Conservation (phyloP, 1,140 invertebrate genomes). For the Aphidius ervi region DNA sequence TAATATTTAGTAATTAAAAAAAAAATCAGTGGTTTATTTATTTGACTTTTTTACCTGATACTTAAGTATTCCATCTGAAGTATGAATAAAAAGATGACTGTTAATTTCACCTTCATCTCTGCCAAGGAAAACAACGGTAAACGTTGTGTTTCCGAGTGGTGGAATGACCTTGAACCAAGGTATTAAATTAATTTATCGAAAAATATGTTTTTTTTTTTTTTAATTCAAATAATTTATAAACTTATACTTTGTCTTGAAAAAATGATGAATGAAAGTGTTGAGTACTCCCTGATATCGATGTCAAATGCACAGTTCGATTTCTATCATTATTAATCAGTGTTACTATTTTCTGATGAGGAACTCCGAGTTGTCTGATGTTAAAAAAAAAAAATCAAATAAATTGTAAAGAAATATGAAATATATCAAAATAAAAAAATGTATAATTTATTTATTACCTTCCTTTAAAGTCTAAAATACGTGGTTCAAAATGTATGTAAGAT, state of each 20-base stretch:
- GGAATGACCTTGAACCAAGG: constrained; percentile 66
- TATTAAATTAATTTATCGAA: constrained; percentile 81
- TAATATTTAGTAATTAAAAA: too few species aligned
- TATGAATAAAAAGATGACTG: constrained; percentile 88
- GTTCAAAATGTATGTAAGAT: constrained; percentile 44
- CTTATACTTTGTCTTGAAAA: constrained; percentile 79
- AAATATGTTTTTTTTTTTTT: constrained; percentile 64
- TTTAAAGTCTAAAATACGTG: constrained; percentile 47
- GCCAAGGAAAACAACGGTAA: constrained; percentile 92
- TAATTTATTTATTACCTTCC: constrained; percentile 36
- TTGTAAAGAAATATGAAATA: constrained; percentile 5
- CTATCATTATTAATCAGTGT: constrained; percentile 74
- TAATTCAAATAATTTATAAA: not conserved
- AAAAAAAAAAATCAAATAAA: constrained; percentile 16
- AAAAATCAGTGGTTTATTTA: too few species aligned
- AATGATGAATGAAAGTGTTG: constrained; percentile 89
- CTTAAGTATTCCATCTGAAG: constrained; percentile 81
- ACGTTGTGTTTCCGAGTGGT: constrained; percentile 87
- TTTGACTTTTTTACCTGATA: constrained; percentile 60
- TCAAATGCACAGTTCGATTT: constrained; percentile 73
- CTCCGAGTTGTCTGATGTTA: constrained; percentile 69
- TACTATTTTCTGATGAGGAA: constrained; percentile 76
- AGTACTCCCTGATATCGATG: constrained; percentile 83
- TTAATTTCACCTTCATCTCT: constrained; percentile 83
- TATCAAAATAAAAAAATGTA: constrained; percentile 3